phyloP scores from a whole-genome alignment of 30 jellyfish, hydroid and myxozoan species.

The Chrysaora quinquecirrha region DNA sequence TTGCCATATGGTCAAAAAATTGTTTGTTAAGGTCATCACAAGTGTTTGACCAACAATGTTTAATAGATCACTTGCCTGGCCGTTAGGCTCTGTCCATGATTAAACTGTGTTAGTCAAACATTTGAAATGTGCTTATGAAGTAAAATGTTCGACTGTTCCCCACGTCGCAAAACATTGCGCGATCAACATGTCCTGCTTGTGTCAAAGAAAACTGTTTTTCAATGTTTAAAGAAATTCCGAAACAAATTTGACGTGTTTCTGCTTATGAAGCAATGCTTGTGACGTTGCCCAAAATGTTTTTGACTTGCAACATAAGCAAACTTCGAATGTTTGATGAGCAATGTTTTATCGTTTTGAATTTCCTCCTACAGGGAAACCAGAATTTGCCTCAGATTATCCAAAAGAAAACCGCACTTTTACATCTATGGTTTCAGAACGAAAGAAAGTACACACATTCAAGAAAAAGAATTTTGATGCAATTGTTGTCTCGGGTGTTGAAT shows the following conservation, averaged over 20 bases:
- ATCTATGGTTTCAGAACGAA: slow-evolving; percentile 16
- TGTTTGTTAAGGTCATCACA: too few species aligned
- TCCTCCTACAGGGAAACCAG: slow-evolving; percentile 52
- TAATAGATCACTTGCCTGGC: not conserved
- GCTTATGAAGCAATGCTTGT: not conserved
- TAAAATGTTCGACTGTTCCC: too few species aligned
- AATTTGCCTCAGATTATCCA: not conserved
- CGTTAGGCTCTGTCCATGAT: too few species aligned
- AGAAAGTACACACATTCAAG: not conserved
- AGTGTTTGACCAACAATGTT: too few species aligned
- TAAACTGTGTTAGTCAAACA: too few species aligned
- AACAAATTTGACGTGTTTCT: not conserved
- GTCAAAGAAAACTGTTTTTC: too few species aligned
- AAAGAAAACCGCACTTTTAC: not conserved
- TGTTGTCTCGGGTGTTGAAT: slow-evolving; percentile 32
- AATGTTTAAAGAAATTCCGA: not conserved
- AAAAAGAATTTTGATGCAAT: slow-evolving; percentile 34
- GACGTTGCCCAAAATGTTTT: not conserved
- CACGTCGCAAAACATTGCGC: too few species aligned
- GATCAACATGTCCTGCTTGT: too few species aligned
- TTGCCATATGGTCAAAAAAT: not conserved
- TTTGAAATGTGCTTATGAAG: too few species aligned
- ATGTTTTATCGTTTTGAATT: slow-evolving; percentile 2
- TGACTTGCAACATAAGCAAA: not conserved
- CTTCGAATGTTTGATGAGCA: not conserved